phyloP scores from a whole-genome alignment of 1,140 invertebrate genomes.

The Ptiloglossa arizonensis region DNA sequence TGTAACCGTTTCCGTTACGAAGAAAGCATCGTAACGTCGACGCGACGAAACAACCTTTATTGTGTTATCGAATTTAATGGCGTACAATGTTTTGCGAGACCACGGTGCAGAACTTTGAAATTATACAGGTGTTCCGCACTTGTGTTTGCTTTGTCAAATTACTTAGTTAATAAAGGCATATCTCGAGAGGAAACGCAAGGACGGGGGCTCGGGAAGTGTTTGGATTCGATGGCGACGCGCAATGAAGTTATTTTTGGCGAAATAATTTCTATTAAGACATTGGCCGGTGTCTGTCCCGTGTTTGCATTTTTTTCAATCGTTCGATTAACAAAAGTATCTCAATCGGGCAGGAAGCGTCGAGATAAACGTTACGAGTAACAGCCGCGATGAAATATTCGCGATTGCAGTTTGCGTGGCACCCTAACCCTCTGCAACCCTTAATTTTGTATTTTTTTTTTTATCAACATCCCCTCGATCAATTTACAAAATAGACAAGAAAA shows the following conservation, averaged over 20 bases:
- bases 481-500: too few species aligned
- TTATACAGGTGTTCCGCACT: slow-evolving; percentile 51
- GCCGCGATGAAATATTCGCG: too few species aligned
- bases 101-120: background rate
- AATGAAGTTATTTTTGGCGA: slow-evolving; percentile 30
- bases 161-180: slow-evolving; percentile 35
- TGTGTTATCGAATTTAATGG: background rate
- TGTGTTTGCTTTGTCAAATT: slow-evolving; percentile 59
- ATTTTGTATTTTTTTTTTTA: too few species aligned
- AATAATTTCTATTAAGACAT: background rate
- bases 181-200: slow-evolving; percentile 8
- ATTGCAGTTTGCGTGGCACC: too few species aligned
- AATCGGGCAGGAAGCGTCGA: background rate
- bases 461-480: too few species aligned
- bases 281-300: background rate
- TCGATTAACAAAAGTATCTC: slow-evolving; percentile 22
- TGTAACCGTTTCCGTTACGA: background rate
- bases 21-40: background rate
- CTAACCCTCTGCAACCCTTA: too few species aligned
- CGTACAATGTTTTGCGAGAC: background rate
- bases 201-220: slow-evolving; percentile 6
- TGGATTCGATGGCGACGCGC: slow-evolving; percentile 9
- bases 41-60: background rate
- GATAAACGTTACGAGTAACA: background rate
- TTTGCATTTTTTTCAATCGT: slow-evolving; percentile 18